Base-by-base conservation (phyloP, 2,113 vertebrate genomes). In the Sphaerodactylus townsendi region DNA sequence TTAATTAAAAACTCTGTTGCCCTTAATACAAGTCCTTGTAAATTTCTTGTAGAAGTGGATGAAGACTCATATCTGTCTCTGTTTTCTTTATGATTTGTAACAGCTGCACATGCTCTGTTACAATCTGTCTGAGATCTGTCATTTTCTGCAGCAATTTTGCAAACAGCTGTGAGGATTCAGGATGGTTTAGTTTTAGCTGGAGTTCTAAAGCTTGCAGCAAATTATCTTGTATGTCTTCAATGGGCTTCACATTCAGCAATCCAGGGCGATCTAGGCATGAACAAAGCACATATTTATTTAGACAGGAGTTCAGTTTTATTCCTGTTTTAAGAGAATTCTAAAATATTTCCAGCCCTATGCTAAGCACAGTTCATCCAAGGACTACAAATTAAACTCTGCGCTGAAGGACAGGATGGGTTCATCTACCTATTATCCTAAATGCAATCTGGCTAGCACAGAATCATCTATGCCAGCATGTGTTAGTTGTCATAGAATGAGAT, bases 61-160 rank as follows among this genome's bases (percentile, higher is more conserved):
- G 99, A 70, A 99, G 94, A 87, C 96, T 97, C 97, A 99, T 98
- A 92, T 99, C 98, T 44, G 97, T 94, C 95, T 99, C 99, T 0
- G 97, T 98, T 93, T 99, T 98, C 95, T 98, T 98, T 88, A 99
- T 97, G 65, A 99, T 94, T 93, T 98, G 97, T 93, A 99, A 95
- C 37, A 98, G 94, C 94, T 98, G 98, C 84, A 99, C 99, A 0
- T 99, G 98, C 86, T 99, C 97, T 0, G 98, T 98, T 81, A 99
- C 99, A 44, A 99, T 97, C 95, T 99, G 98, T 90, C 99, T 96
- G 93, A 99, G 97, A 96, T 99, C 99, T 10, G 99, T 99, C 99
- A 99, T 99, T 96, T 99, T 99, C 96, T 99, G 99, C 41, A 99
- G 97, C 92, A 99, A 92, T 93, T 99, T 99, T 93, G 99, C 98